Evolutionary conservation across 2,113 vertebrate species (phyloP).

Genomic region (Cyprinodon tularosa): DNA sequence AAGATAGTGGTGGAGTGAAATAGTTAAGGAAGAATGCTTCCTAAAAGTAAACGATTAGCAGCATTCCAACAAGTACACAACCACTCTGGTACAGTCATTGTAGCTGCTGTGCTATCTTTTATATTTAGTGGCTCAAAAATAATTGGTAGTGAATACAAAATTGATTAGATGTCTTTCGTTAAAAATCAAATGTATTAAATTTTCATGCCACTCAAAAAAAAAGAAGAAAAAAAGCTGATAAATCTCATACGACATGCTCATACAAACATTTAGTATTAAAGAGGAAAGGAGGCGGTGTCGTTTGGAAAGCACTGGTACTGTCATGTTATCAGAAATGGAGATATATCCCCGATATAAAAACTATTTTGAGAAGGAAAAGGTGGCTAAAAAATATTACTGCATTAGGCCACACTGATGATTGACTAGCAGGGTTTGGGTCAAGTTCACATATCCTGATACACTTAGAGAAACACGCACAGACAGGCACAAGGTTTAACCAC

Average conservation of each 20-base stretch:
- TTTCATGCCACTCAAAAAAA: constrained; percentile 65
- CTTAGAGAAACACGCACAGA: constrained; percentile 75
- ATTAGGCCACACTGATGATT: constrained; percentile 71
- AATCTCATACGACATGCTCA: constrained; percentile 69
- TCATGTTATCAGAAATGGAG: constrained; percentile 42
- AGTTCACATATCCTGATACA: constrained; percentile 74
- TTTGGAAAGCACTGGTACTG: constrained; percentile 14
- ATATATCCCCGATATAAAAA: constrained; percentile 64
- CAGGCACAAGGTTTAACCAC: constrained; percentile 80
- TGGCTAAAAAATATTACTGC: constrained; percentile 68
- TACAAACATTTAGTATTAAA: constrained; percentile 61
- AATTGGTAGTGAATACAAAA: constrained; percentile 24
- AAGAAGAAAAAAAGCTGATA: constrained; percentile 54
- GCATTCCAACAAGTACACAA: constrained; percentile 25
- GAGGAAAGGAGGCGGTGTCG: constrained; percentile 27
- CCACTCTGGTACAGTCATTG: constrained; percentile 18
- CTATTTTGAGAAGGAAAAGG: constrained; percentile 65
- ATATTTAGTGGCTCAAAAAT: constrained; percentile 15
- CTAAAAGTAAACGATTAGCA: constrained; percentile 26
- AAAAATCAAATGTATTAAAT: constrained; percentile 40
- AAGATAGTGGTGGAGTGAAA: neutral
- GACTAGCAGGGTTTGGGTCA: constrained; percentile 67
- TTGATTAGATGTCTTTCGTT: constrained; percentile 9
- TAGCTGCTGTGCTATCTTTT: constrained; percentile 11
- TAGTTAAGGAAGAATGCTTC: constrained; percentile 11